Evolutionary conservation across 1,140 invertebrate species (phyloP), one percentile per base, ranked within the genome.

Genomic region (Musca domestica): DNA sequence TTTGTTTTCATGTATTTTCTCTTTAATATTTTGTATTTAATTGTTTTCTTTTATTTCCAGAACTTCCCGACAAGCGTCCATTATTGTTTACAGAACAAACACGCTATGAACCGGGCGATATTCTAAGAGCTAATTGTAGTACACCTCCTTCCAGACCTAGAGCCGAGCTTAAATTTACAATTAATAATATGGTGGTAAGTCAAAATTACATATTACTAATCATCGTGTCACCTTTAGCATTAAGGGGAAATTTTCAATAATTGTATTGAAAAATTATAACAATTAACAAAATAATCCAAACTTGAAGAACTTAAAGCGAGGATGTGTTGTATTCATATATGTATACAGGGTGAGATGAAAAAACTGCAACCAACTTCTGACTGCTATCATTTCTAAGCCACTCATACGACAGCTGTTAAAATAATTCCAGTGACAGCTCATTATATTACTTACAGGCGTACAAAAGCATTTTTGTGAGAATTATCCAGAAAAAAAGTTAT

Each of bases 101-200:
- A 17, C 86, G 85, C 71, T 91, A 91, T 74, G 85, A 89, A 41
- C 83, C 88, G 15, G 89, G 89, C 5, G 90, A 92, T 75, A 79
- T 85, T 58, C 83, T 92, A 23, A 79, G 84, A 61, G 89, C 87
- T 17, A 90, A 90, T 75, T 92, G 91, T 78, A 88, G 86, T 61
- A 86, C 88, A 5, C 86, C 86, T 65, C 83, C 86, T 12, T 89
- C 89, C 23, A 85, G 87, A 66, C 91, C 91, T 15, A 85, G 88
- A 15, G 84, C 87, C 30, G 84, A 86, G 66, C 83, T 93, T 46
- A 87, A 85, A 61, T 92, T 93, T 84, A 86, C 87, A 75, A 86
- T 94, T 77, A 94, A 94, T 76, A 88, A 88, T 72, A 84, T 87
- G 76, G 85, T 87, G 84, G 92, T 93, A 84, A 91, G 89, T 87